These are phyloP conservation scores for Mayetiola destructor DNA, from an alignment of 2,888 invertebrate genomes.

Conservation along the genomic window DNA sequence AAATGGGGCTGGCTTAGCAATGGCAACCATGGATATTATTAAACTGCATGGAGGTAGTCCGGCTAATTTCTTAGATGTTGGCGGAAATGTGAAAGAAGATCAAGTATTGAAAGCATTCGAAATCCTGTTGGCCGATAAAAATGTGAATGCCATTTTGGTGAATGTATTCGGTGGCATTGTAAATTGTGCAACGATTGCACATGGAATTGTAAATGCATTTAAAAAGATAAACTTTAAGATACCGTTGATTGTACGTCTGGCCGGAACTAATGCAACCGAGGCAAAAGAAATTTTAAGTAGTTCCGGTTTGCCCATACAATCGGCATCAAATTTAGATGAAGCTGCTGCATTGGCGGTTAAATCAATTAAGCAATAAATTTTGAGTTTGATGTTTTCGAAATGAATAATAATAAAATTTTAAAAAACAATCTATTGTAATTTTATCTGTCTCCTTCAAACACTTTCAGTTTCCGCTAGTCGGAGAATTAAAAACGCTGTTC, in stretches of 20 bases:
- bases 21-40: slow-evolving; percentile 99
- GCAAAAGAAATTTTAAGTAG: slow-evolving; percentile 70
- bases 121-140: slow-evolving; percentile 72
- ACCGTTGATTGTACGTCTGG: slow-evolving; percentile 84
- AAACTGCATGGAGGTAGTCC: slow-evolving; percentile 90
- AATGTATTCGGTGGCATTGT: slow-evolving; percentile 99
- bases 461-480: no score
- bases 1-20: slow-evolving; percentile 97
- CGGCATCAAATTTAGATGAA: slow-evolving; percentile 77
- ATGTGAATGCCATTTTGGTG: slow-evolving; percentile 87
- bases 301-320: slow-evolving; percentile 69
- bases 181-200: slow-evolving; percentile 93
- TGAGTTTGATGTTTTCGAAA: background rate
- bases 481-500: no score
- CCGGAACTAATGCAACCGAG: slow-evolving; percentile 82
- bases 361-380: slow-evolving; percentile 22
- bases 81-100: slow-evolving; percentile 86
- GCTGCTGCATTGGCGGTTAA: slow-evolving; percentile 80
- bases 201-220: slow-evolving; percentile 83
- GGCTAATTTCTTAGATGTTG: slow-evolving; percentile 96
- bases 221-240: slow-evolving; percentile 62
- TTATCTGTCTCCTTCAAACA: no score
- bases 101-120: slow-evolving; percentile 88
- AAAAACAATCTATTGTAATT: no score
- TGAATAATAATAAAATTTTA: no score